phyloP scores from a whole-genome alignment of 2,113 vertebrate species.

The Notiomystis cincta region DNA sequence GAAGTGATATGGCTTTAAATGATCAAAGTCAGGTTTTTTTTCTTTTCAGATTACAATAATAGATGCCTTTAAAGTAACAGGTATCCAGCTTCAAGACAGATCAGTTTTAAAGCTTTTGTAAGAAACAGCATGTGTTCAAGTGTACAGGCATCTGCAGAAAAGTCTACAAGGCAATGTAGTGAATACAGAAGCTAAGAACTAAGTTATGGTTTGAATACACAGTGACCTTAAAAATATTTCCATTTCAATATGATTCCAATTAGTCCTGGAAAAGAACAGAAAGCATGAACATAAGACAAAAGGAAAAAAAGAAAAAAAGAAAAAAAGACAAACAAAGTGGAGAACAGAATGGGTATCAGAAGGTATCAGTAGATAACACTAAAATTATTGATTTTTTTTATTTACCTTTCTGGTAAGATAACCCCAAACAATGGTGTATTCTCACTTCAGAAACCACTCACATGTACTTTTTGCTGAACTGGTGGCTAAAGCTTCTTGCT shows the following conservation, averaged over 20 bases:
- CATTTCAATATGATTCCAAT: background rate
- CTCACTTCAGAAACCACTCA: background rate
- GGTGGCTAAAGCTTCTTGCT: background rate
- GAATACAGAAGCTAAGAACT: background rate
- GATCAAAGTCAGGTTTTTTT: background rate
- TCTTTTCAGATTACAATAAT: background rate
- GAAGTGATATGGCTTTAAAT: background rate
- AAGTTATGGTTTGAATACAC: background rate
- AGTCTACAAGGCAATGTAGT: background rate
- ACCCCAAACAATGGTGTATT: background rate
- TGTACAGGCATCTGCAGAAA: conserved; percentile 11
- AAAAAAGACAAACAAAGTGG: background rate
- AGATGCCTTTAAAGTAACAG: background rate
- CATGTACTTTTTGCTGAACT: background rate
- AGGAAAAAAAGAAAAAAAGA: background rate
- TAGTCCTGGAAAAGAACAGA: conserved; percentile 3
- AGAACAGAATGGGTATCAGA: background rate
- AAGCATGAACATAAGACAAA: conserved; percentile 41
- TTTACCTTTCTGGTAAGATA: background rate
- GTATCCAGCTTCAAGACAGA: conserved; percentile 22
- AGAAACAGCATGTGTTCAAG: conserved; percentile 58
- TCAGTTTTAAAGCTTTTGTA: background rate
- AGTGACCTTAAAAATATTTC: background rate
- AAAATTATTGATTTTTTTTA: background rate
- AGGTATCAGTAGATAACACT: background rate